A percentile compares a stretch with the other conserved stretches of the same genome.
These are phyloP conservation scores for Actinemys pallida DNA, from an alignment of 2,113 vertebrate species.

Conservation along the genomic window DNA sequence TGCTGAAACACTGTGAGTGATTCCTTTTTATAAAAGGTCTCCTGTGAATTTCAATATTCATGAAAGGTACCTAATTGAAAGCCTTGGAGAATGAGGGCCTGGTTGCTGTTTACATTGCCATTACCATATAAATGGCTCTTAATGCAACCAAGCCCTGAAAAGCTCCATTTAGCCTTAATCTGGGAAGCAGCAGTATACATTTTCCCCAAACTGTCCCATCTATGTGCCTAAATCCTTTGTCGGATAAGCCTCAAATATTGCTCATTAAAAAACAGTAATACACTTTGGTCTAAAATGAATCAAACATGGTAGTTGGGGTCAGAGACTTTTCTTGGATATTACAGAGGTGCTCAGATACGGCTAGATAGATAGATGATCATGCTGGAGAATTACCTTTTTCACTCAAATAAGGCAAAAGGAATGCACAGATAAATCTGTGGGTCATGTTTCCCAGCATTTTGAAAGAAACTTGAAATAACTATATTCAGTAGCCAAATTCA, in stretches of 20 bases:
- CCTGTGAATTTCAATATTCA: background rate
- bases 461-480: background rate
- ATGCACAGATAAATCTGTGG: rapidly evolving
- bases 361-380: rapidly evolving
- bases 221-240: background rate
- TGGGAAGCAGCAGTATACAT: background rate
- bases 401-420: background rate
- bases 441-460: background rate
- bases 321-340: background rate
- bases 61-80: background rate
- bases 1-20: background rate
- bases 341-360: background rate
- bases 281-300: background rate
- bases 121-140: background rate
- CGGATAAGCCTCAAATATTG: background rate
- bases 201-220: background rate
- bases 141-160: background rate
- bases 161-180: background rate
- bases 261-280: background rate
- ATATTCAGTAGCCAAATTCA: background rate
- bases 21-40: background rate
- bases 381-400: background rate
- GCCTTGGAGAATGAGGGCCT: background rate
- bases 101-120: background rate
- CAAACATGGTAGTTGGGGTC: background rate